phyloP scores from a whole-genome alignment of 2,113 vertebrate genomes.

The Lagenorhynchus albirostris region DNA sequence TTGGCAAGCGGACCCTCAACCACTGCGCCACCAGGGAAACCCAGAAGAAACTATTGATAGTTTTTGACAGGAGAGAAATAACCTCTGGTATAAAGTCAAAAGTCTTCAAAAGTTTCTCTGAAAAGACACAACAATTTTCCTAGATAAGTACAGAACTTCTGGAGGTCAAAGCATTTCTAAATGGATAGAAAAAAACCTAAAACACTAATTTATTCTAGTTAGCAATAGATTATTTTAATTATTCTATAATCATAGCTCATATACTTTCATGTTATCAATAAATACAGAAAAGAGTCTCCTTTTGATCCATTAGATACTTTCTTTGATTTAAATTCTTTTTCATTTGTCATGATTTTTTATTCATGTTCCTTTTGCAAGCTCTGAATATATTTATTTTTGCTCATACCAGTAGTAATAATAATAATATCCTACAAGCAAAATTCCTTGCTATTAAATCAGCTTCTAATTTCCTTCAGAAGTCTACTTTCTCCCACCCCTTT shows the following conservation, averaged over 20 bases:
- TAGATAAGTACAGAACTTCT: background rate
- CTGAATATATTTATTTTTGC: slow-evolving; percentile 8
- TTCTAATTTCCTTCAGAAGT: background rate
- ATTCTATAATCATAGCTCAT: background rate
- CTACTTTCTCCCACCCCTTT: background rate
- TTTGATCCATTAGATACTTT: background rate
- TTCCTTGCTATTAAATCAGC: background rate
- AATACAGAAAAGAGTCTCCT: background rate
- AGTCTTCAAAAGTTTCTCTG: background rate
- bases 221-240: background rate
- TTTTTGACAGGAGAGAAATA: background rate
- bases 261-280: background rate
- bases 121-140: background rate
- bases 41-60: background rate
- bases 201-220: background rate
- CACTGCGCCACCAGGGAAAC: too few species aligned
- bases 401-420: background rate
- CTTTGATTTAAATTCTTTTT: background rate
- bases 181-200: background rate
- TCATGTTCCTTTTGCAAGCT: background rate
- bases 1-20: too few species aligned
- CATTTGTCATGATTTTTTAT: background rate
- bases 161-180: background rate
- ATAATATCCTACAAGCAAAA: background rate
- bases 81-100: background rate